Evolutionary conservation across 2,888 invertebrate genomes (phyloP), one percentile per base, ranked within the genome.

Genomic region (Seira musarum): DNA sequence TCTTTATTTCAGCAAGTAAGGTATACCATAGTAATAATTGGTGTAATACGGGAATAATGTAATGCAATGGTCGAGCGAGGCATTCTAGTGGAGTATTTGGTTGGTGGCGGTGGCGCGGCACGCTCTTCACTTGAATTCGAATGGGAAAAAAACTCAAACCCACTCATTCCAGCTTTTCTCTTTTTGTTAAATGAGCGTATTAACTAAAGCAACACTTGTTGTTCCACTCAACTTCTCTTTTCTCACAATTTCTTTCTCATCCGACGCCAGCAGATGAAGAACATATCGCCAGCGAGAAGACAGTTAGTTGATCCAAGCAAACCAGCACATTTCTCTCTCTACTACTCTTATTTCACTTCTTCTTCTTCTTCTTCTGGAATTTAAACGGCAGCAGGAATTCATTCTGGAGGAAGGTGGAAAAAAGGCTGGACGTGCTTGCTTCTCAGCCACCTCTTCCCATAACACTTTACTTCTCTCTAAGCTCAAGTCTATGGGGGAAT

Each of bases 181-280:
- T 66, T 17, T 66, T 40, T 66, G 40, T 13, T 46, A 66, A 66
- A 66, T 40, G 40, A 66, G 66, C 66, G 66, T 40, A 66, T 46
- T 66, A 66, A 46, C 21, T 66, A 53, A 53, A 53, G 53, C 53
- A 53, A 53, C 53, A 53, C 53, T 53, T 53, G 53, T 53, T 53
- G 53, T 53, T 53, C 17, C 53, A 53, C 53, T 53, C 53, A 53
- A 3, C 53, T 40, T 13, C 40, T 53, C 17, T 53, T 53, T 15
- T 17, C 53, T 53, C 53, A 8, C n/a, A 53, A 17, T 53, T 15
- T 53, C 53, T 53, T 53, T 53, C 53, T 53, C 53, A n/a, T 53
- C 53, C 17, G 53, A 53, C n/a, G 53, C 53, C 17, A 13, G 53
- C 3, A 40, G 6, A n/a, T n/a, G 30, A 30, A 30, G 30, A 30